Base-by-base conservation (phyloP, 2,888 invertebrate genomes). In the Slavum lentiscoides region DNA sequence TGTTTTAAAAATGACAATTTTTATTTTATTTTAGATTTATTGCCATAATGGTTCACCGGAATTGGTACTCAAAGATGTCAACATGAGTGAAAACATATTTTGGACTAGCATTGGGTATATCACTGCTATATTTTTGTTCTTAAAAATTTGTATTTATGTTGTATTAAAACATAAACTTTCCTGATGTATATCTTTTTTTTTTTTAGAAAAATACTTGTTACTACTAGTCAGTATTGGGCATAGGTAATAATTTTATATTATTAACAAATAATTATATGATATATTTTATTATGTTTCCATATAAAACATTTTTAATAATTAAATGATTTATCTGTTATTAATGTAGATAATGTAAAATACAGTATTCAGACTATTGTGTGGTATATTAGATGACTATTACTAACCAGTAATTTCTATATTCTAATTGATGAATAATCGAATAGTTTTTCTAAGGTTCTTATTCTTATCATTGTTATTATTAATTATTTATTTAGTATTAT, bases 21-120 rank as follows among this genome's bases (percentile, higher is more conserved):
- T 13, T 76, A 11, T 49, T 49, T 49, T 49, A 11, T 64, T 55
- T 21, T 19, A 80, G 77, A 80, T 80, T 53, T 80, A 70, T 64
- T 80, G 77, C 64, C 39, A 62, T 39, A 62, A 70, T 55, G 39
- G 53, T 8, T 70, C 70, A 70, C 77, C 77, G 64, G 21, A 59
- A 80, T 70, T 23, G 19, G 70, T 80, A 13, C 64, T 80, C 37
- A 61, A 70, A 23, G 59, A 62, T 62, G 39, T 70, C 8, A 23
- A 19, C n/a, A 80, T 80, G 77, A 80, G 77, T 70, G 77, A 80
- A 9, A 80, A 80, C 43, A 80, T 70, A 58, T 80, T 80, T 70
- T 80, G 77, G 77, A 70, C 8, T 15, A 80, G 77, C 19, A 13
- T 69, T 55, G 67, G 49, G 17, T 80, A 64, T 8, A 80, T 80